Base-by-base conservation (phyloP, 2,888 invertebrate species). In the Caenorhabditis sp. region DNA sequence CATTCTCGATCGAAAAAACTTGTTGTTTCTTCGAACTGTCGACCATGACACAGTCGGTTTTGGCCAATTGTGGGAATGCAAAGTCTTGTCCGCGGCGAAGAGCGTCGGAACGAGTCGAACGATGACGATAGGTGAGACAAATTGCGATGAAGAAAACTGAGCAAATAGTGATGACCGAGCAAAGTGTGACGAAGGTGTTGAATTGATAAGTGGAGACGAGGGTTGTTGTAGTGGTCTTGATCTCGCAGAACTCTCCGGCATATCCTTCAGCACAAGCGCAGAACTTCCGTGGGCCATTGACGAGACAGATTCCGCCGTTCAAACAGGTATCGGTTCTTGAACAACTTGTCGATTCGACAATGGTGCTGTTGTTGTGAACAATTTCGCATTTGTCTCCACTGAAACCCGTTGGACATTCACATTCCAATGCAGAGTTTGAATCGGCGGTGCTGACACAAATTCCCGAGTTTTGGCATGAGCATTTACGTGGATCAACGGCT, bases 401-500 rank as follows among this genome's bases (percentile, higher is more conserved):
- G 58, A 58, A 72, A n/a, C 67, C 72, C 19, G 51, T 61, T n/a
- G 23, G 14, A 36, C 72, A 72, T 37, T 72, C 72, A 60, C 72
- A 72, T 21, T 64, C 55, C 54, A 72, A 21, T 23, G 10, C 14
- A 12, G 50, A 5, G 12, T 26, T 24, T 14, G 17, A 27, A 5
- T 1, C 24, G 14, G 54, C 5, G 4, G 72, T 60, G 0, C 67
- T 67, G 14, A 62, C 72, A 36, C 72, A 72, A 26, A 67, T 49
- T 36, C 72, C 72, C 6, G 37, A 21, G 53, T 72, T 72, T 12
- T 65, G 36, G 51, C 72, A 72, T 12, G 43, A 21, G 58, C 73
- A 73, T 21, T 65, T 65, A 14, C 68, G 65, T 1, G 73, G 73
- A 43, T 68, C 73, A 14, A 73, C 62, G 37, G 62, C 73, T 72